These are phyloP conservation scores for Cetonia aurata DNA, from an alignment of 2,888 invertebrate genomes.

Conservation along the genomic window DNA sequence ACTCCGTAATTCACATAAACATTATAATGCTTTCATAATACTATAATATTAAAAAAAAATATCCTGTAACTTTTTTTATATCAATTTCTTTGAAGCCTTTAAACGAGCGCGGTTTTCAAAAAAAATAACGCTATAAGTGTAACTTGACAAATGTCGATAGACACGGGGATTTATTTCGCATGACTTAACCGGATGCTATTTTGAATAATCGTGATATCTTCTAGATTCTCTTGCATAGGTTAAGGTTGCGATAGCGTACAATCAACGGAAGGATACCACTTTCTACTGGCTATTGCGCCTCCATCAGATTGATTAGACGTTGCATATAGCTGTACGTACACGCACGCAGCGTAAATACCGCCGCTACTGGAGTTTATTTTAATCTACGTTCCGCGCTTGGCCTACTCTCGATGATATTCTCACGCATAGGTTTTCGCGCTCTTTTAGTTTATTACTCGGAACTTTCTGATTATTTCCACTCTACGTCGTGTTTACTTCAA, in stretches of 20 bases:
- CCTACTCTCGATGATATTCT: conserved; percentile 35
- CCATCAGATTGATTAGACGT: conserved; percentile 44
- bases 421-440: no score
- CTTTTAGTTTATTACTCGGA: no score
- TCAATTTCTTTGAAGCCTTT: no score
- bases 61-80: no score
- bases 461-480: no score
- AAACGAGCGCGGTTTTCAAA: background rate
- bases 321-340: conserved; percentile 27
- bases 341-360: background rate
- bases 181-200: conserved; percentile 54
- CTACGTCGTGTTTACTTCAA: no score
- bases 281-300: conserved; percentile 48
- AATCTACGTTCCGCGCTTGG: conserved; percentile 39
- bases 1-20: no score
- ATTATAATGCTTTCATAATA: no score
- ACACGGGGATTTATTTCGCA: conserved; percentile 40
- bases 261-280: conserved; percentile 52
- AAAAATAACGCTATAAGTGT: conserved; percentile 7
- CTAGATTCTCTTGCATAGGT: conserved; percentile 52
- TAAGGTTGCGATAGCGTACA: conserved; percentile 53
- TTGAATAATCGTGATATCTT: conserved; percentile 55
- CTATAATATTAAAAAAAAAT: no score
- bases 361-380: conserved; percentile 32
- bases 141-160: conserved; percentile 16